Base-by-base conservation (phyloP, 2,888 invertebrate genomes). In the Petrophora chlorosata region DNA sequence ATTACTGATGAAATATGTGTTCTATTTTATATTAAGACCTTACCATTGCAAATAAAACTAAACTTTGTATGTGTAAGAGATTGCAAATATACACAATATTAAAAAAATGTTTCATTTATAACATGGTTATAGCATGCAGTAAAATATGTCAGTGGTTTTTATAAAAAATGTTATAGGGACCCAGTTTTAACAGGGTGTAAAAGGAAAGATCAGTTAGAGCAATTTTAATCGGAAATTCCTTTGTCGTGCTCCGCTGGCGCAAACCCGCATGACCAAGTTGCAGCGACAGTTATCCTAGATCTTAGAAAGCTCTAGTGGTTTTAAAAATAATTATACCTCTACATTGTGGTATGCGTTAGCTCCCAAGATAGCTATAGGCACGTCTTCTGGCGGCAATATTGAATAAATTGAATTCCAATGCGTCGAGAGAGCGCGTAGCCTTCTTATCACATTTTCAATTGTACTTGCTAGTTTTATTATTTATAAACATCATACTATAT, bases 321-420 rank as follows among this genome's bases (percentile, higher is more conserved):
- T 46, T 51, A 36, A 26, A 50, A 56, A 55, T 54, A 49, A 43
- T 44, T 29, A 23, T 35, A 52, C 28, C 35, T 54, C 43, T 53
- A 38, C 38, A 54, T 43, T 53, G 40, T 33, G 48, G 32, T 36
- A 49, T 52, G 36, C 48, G 26, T 56, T 53, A 39, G 42, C 26
- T 29, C 42, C 41, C 47, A 38, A 36, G 34, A 43, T 19, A 43
- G 51, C 64, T 66, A 58, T 58, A 57, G 54, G 50, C 65, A 67
- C 63, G 65, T 67, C 36, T 39, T 55, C 53, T 49, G 39, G 48
- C 48, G 49, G 59, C 63, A 43, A 68, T 73, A 76, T 73, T 68
- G 67, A 75, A 77, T 74, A 78, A 79, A 77, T 79, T 67, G 73
- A 70, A 79, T 78, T 76, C 75, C 76, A 58, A 67, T 63, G 67